Evolutionary conservation across 2,113 vertebrate genomes (phyloP), one percentile per base, ranked within the genome.

Genomic region (Excalfactoria chinensis): DNA sequence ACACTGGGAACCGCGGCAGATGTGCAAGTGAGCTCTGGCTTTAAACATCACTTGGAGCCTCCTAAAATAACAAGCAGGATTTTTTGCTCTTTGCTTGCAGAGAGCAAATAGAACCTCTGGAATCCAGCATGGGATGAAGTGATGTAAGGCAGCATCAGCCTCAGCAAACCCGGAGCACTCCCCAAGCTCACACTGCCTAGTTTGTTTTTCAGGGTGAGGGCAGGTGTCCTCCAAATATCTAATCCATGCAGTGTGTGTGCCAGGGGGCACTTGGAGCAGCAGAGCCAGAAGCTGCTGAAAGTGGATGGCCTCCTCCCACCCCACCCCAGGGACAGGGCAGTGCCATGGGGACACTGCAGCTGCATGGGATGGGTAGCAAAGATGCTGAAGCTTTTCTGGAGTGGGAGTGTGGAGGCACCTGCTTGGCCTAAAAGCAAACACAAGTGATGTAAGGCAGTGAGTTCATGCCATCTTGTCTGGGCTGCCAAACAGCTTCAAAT

Each of bases 391-490:
- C 55, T 59, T 90, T 73, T 67, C 60, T 86, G 89, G 76, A 84
- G 86, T n/a, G 69, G 44, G 77, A 70, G 30, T 77, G 49, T 51
- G 35, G 60, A 84, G 84, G 55, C 60, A 93, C 85, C 73, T 86
- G 66, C 77, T 63, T 59, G 66, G 55, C 26, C 84, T 86, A 84
- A 58, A 80, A 49, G 20, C 28, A 37, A 84, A 53, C 46, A 40
- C 41, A 58, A 80, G 26, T 74, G 84, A 90, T 53, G 76, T 88
- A 71, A 96, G 84, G 79, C n/a, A 32, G 56, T 55, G 80, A 28
- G 18, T 86, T 88, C 56, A 88, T 67, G 19, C 11, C 8, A 14
- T 35, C 71, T 58, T 41, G 40, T 22, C 68, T 69, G 72, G 40
- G 25, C 68, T 73, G 69, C 49, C 46, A 74, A 49, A 63, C 8